A percentile compares a stretch with the other conserved stretches of the same genome.
These are phyloP conservation scores for Caligus rogercresseyi DNA, from an alignment of 1,140 invertebrate genomes.

Conservation along the genomic window DNA sequence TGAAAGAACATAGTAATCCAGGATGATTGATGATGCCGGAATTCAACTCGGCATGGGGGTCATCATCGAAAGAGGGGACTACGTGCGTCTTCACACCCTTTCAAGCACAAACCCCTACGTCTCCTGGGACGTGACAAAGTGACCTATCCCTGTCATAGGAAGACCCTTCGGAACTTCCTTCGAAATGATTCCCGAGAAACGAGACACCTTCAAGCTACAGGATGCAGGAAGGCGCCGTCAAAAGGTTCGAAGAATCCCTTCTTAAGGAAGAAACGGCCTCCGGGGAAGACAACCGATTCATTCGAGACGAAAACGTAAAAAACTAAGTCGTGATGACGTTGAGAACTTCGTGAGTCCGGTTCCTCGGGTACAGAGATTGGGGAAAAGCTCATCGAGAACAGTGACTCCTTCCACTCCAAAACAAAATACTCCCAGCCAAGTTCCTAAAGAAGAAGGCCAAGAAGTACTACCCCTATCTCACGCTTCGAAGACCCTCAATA, in stretches of 20 bases:
- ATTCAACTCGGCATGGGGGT: not conserved
- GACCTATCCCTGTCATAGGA: conserved; percentile 44
- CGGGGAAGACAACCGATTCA: conserved; percentile 60
- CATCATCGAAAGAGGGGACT: not conserved
- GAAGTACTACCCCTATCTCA: conserved; percentile 63
- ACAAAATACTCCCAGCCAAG: conserved; percentile 79
- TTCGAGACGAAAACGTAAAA: conserved; percentile 65
- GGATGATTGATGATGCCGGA: not conserved
- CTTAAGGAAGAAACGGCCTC: conserved; percentile 37
- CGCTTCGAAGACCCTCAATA: conserved; percentile 51
- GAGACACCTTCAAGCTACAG: conserved; percentile 31
- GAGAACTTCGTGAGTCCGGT: conserved; percentile 50
- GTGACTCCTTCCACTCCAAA: conserved; percentile 48
- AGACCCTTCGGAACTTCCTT: conserved; percentile 57
- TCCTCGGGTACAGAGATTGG: conserved; percentile 62
- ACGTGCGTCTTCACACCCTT: conserved; percentile 1
- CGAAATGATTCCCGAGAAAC: conserved; percentile 46
- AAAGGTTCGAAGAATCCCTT: conserved; percentile 30
- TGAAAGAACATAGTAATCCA: too few relatives aligned
- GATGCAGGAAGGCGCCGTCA: not conserved
- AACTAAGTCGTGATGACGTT: conserved; percentile 62
- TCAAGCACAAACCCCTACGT: not conserved
- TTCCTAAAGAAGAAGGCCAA: conserved; percentile 82
- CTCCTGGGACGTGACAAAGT: conserved; percentile 46
- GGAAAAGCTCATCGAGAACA: conserved; percentile 66